Evolutionary conservation across 2,797 vertebrate species (phyloP).

Genomic region (Otolemur crassicaudatus): DNA sequence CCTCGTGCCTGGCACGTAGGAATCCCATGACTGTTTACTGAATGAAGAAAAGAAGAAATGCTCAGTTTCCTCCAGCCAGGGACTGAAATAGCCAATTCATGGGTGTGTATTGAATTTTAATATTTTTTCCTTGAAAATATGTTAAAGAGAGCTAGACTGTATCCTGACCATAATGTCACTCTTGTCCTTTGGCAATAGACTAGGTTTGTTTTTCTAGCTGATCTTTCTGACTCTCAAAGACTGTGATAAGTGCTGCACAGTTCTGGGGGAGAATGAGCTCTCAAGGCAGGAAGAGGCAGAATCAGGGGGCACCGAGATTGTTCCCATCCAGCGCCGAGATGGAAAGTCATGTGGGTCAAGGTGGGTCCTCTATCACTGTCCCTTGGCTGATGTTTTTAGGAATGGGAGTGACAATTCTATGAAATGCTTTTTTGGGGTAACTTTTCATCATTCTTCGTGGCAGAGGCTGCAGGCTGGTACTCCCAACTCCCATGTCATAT

Average conservation of each 20-base stretch:
- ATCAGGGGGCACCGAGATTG: neutral
- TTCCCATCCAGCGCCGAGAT: neutral
- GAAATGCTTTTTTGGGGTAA: neutral
- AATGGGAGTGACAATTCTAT: neutral
- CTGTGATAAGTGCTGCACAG: neutral
- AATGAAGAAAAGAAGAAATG: conserved; percentile 35
- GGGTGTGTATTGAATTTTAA: neutral
- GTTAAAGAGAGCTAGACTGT: neutral
- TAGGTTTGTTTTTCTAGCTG: conserved; percentile 16
- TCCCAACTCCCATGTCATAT: neutral
- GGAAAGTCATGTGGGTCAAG: neutral
- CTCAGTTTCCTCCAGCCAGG: conserved; percentile 4
- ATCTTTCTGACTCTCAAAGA: neutral
- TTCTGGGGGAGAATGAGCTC: neutral
- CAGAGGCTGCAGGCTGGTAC: neutral
- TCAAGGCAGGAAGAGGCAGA: neutral
- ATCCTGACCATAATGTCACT: neutral
- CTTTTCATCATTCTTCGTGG: neutral
- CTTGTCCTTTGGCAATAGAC: conserved; percentile 33
- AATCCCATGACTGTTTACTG: neutral
- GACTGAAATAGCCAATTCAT: conserved; percentile 3
- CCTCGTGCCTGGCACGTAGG: neutral
- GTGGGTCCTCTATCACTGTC: neutral
- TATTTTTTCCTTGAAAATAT: conserved; percentile 1
- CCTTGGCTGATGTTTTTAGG: neutral